A percentile compares a stretch with the other conserved stretches of the same genome.
Evolutionary conservation across 2,113 vertebrate genomes (phyloP).

Genomic region (Cygnus buccinator): DNA sequence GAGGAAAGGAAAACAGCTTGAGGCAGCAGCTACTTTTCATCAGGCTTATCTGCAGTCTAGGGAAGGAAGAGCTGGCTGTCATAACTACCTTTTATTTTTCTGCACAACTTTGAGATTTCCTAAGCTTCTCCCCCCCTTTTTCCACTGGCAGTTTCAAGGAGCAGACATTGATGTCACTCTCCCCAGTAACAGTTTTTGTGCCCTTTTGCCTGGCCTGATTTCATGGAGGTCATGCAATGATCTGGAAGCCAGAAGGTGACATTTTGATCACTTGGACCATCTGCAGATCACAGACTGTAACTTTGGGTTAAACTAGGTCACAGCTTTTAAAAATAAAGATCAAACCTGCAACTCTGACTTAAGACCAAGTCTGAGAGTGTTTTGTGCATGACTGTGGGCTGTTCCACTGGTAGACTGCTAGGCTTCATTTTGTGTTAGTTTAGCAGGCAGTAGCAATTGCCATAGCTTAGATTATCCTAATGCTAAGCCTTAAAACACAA

Average conservation of each 20-base stretch:
- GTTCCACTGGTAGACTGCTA: background rate
- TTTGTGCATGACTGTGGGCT: background rate
- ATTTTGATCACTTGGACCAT: background rate
- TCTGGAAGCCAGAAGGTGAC: background rate
- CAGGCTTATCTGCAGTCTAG: background rate
- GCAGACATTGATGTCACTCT: background rate
- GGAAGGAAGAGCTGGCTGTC: background rate
- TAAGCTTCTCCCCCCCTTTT: background rate
- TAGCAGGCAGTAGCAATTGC: background rate
- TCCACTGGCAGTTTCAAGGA: background rate
- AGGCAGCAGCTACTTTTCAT: slow-evolving; percentile 7
- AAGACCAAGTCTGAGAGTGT: background rate
- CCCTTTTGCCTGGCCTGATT: background rate
- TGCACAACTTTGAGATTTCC: background rate
- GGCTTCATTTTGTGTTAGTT: background rate
- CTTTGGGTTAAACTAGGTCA: background rate
- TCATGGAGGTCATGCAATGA: background rate
- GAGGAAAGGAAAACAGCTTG: background rate
- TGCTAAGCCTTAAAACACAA: background rate
- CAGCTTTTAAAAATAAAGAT: background rate
- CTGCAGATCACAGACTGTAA: background rate
- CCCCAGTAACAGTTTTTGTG: background rate
- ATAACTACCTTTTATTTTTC: background rate
- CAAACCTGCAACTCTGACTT: background rate
- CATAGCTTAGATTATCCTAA: background rate